These are phyloP conservation scores for Megaustenia siamemsis DNA, from an alignment of 2,888 invertebrate genomes.

Conservation along the genomic window DNA sequence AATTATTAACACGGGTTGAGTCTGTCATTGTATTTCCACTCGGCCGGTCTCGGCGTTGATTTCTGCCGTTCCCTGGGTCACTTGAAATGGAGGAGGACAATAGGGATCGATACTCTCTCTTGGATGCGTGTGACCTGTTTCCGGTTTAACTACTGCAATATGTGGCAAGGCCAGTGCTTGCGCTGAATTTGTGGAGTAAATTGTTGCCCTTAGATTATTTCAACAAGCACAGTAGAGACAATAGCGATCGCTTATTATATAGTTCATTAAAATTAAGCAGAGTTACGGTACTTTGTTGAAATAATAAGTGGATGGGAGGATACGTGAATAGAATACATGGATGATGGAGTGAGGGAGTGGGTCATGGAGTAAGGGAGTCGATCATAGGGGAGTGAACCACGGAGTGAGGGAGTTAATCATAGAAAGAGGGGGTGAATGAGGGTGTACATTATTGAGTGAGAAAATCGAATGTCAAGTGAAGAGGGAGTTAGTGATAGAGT, in stretches of 20 bases:
- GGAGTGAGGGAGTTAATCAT: neutral
- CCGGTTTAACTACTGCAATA: no score
- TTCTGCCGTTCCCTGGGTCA: neutral
- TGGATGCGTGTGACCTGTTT: neutral
- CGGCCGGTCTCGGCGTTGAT: neutral
- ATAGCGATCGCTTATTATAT: no score
- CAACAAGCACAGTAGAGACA: no score
- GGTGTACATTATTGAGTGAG: neutral
- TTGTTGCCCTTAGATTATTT: no score
- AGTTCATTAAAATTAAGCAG: no score
- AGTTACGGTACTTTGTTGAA: no score
- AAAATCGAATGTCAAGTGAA: neutral
- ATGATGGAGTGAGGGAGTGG: neutral
- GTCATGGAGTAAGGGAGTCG: neutral
- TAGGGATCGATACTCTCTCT: neutral
- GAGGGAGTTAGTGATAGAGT: neutral
- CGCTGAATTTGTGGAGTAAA: no score
- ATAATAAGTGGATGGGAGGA: no score
- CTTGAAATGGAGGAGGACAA: neutral
- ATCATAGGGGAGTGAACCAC: neutral
- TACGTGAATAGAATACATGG: neutral
- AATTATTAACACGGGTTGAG: neutral
- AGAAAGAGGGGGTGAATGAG: neutral
- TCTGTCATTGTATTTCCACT: conserved; percentile 8
- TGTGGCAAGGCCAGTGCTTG: no score